Evolutionary conservation across 1,140 invertebrate genomes (phyloP), one percentile per base, ranked within the genome.

Genomic region (Dendrolimus punctatus): DNA sequence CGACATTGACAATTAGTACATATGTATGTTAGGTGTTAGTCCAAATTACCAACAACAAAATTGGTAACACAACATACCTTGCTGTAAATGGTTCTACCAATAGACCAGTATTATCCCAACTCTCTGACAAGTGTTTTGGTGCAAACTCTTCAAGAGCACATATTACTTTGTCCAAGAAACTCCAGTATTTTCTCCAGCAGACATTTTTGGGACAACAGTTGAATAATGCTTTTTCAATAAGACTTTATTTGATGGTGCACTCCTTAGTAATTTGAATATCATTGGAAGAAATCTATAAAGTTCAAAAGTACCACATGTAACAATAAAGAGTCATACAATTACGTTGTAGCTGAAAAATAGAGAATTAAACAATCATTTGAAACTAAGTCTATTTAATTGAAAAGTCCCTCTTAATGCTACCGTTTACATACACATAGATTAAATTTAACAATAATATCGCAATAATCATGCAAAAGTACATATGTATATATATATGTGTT

Each of bases 61-160:
- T 42, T 48, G 7, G 23, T 23, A 23, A 23, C 1, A 2, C 1
- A 2, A 23, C 23, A 37, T 79, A 77, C 86, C 88, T 90, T 40
- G 89, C 73, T 62, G 82, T 87, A 10, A 89, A 90, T 8, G 96
- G 95, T 73, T 98, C 94, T 7, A 98, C 89, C 6, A 99, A 85
- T 5, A 99, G 81, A 6, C 98, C 98, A 38, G 98, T 97, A 88
- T 99, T 99, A 78, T 99, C 98, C 97, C 98, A 99, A 39, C 88
- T 90, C 64, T 93, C 96, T 1, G 97, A 95, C 7, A 96, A 87
- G 5, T 82, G 76, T 8, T 90, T 77, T 40, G 94, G 90, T 6
- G 95, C 95, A 83, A 94, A 93, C 23, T 87, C 74, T 70, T 95
- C 88, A 39, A 98, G 79, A 51, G 85, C 79, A 9, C 84, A 62